Evolutionary conservation across 2,797 vertebrate genomes (phyloP), one percentile per base, ranked within the genome.

Genomic region (Oreochromis mossambicus): DNA sequence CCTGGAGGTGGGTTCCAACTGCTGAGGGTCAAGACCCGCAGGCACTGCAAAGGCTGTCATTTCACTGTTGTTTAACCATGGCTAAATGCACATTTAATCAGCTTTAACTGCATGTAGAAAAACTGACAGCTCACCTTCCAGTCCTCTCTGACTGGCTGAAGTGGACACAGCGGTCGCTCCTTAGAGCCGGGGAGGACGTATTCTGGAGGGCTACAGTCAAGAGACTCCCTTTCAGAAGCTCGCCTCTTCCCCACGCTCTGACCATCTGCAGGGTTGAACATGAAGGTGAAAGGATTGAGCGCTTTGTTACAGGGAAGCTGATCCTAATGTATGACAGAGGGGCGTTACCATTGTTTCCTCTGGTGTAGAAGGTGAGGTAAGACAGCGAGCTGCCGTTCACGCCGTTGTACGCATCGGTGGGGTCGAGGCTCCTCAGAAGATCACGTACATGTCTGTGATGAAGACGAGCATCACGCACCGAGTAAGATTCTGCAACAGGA

Each of bases 1-100:
- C 98, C 98, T 0, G 98, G 98, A 0, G 98, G 98, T 4, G 98
- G 98, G 89, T 99, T 99, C 98, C 98, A 99, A 94, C 97, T 98
- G 8, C 98, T 99, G 96, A 97, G 97, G 1, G 97, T 97, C 90
- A 99, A 87, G 2, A 98, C 97, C 91, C 98, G 97, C 77, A 99
- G 95, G 94, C 97, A 98, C 95, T 98, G 97, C 86, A 98, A 92
- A 32, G 97, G 97, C 98, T 99, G 77, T 8, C 85, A 63, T 81
- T 11, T 36, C 21, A 34, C 14, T 34, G 26, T 15, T 78, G 26
- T 32, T 61, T 80, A 43, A 51, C n/a, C 48, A 21, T 8, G 21
- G 76, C 21, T 78, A 3, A 82, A 78, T 17, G 36, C 15, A 70
- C 38, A 21, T 76, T 24, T 52, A 78, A 51, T 1, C 8, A n/a